A percentile compares a stretch with the other conserved stretches of the same genome.
Conservation (phyloP, 2,113 vertebrate species). For the Micronycteris hirsuta region DNA sequence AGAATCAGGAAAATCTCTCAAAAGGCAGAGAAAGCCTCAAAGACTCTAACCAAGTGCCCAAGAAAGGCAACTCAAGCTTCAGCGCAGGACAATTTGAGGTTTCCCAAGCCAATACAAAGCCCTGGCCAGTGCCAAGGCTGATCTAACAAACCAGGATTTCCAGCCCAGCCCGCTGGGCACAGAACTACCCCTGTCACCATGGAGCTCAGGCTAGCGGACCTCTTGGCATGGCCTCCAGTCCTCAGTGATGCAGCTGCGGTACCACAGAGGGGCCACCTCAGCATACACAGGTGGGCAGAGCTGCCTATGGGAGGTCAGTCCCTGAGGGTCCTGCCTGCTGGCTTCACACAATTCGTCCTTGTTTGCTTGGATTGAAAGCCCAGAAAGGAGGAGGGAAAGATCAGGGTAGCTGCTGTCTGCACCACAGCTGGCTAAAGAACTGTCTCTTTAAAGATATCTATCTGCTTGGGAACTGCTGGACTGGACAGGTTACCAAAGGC, state of each 20-base stretch:
- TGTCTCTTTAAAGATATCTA: not conserved
- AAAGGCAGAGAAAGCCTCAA: not conserved
- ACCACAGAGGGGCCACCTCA: not conserved
- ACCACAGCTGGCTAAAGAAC: not conserved
- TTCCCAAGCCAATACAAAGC: not conserved
- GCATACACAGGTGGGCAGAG: not conserved
- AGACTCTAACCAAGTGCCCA: not conserved
- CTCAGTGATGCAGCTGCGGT: not conserved
- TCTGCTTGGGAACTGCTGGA: not conserved
- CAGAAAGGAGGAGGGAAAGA: not conserved
- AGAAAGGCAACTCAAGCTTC: not conserved
- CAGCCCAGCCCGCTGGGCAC: not conserved
- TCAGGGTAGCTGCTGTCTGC: not conserved
- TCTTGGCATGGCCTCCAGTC: not conserved
- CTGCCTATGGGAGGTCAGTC: not conserved
- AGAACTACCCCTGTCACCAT: not conserved
- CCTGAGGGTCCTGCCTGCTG: not conserved
- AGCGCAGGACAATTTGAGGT: not conserved
- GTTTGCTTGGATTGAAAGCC: not conserved
- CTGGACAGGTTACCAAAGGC: not conserved
- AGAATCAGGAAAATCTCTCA: not conserved
- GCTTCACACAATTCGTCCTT: not conserved
- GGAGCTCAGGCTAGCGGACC: not conserved
- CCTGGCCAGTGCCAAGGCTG: too few species aligned
- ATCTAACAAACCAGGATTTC: not conserved